Evolutionary conservation across 2,797 vertebrate genomes (phyloP), one percentile per base, ranked within the genome.

Genomic region (Myotis findleyi): DNA sequence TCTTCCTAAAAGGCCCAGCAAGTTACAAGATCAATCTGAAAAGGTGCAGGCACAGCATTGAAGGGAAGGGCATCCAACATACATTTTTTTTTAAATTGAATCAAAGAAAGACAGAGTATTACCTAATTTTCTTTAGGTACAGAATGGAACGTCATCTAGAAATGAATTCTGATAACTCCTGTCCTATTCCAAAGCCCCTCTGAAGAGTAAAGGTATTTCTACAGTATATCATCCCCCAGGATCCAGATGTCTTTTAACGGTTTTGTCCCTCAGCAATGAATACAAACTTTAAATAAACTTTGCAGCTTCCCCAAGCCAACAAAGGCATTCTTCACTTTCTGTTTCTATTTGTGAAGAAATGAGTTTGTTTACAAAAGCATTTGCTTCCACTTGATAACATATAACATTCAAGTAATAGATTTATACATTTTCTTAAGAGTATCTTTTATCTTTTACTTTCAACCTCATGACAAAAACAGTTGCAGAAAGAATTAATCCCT

Each of bases 321-420:
- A 20, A 89, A 91, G n/a, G 17, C 7, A 36, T n/a, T 94, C 53
- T 75, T 33, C 9, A 68, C 33, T 77, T 72, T 89, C 55, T 77
- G 36, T 75, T 95, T 95, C 64, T 93, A 17, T 89, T 69, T 83
- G 30, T 73, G 41, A 93, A 72, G 18, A 80, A 96, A 92, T 62
- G 17, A 83, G 79, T 88, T 41, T 5, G 44, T 79, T 16, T 38
- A 72, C 49, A 84, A 95, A 96, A 83, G 25, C 7, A 18, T 33
- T 84, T 95, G 59, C 30, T 89, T 81, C 30, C 36, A 83, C n/a
- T 33, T 69, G 30, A 44, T 77, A 92, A 72, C 13, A n/a, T 17
- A 68, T 0, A 68, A 13, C 36, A 89, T 84, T 89, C 57, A 75
- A 91, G 13, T 72, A 44, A 80, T 33, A 51, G n/a, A 33, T 76